Conservation (phyloP, 2,113 vertebrate species). For the Strix uralensis region DNA sequence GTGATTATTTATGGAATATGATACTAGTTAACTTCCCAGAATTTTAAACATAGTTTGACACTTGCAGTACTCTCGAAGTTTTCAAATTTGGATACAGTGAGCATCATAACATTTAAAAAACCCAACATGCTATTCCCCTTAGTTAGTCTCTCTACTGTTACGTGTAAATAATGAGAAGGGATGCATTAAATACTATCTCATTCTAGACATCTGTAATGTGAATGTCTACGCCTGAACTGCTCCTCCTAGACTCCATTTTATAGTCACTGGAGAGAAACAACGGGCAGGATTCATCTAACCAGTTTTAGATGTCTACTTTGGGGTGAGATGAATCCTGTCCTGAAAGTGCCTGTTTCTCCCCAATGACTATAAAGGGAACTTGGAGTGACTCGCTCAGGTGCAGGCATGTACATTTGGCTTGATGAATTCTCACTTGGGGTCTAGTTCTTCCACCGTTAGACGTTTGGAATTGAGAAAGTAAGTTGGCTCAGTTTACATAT, state of each 20-base stretch:
- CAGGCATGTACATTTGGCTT: background rate
- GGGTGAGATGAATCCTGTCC: slow-evolving; percentile 25
- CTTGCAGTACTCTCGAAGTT: background rate
- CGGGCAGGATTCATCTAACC: background rate
- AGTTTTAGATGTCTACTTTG: background rate
- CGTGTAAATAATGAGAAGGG: slow-evolving; percentile 51
- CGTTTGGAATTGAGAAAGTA: background rate
- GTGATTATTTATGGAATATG: background rate
- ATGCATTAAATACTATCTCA: slow-evolving; percentile 5
- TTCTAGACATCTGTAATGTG: slow-evolving; percentile 1
- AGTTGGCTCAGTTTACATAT: background rate
- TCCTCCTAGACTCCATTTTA: slow-evolving; percentile 14
- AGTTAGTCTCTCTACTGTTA: background rate
- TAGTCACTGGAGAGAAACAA: slow-evolving; percentile 4
- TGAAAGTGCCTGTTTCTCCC: background rate
- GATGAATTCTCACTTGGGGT: background rate
- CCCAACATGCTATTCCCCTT: background rate
- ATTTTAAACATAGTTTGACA: background rate
- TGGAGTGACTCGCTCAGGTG: slow-evolving; percentile 7
- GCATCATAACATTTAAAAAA: background rate
- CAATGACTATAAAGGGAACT: background rate
- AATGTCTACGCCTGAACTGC: background rate
- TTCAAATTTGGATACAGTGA: background rate
- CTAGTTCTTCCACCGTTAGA: background rate
- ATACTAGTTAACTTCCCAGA: background rate